Conservation (phyloP, 1,140 invertebrate species). For the Dendrolimus punctatus region DNA sequence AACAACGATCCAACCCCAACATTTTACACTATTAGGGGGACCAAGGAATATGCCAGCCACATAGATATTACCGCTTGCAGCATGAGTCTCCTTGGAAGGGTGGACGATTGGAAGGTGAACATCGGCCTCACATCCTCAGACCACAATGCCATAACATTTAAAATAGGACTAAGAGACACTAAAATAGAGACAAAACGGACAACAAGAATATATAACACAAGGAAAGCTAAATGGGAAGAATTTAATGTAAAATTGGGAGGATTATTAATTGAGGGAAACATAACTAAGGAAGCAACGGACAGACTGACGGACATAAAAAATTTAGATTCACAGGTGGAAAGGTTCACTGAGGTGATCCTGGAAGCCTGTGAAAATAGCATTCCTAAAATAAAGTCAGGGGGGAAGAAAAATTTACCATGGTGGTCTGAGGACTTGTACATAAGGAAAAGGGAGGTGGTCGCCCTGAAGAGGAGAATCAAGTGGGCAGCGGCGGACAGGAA, state of each 20-base stretch:
- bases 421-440: conserved; percentile 10
- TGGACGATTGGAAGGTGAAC: conserved; percentile 8
- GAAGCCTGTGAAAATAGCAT: conserved; percentile 7
- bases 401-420: conserved; percentile 10
- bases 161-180: conserved; percentile 2
- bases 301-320: conserved; percentile 8
- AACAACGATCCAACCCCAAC: conserved; percentile 13
- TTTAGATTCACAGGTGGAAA: conserved; percentile 3
- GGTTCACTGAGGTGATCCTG: conserved; percentile 4
- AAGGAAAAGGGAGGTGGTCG: conserved; percentile 5
- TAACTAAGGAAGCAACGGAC: conserved; percentile 3
- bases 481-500: conserved; percentile 7
- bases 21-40: conserved; percentile 12
- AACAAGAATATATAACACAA: conserved; percentile 18
- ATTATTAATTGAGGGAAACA: conserved; percentile 1
- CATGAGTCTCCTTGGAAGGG: neutral
- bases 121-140: conserved; percentile 8
- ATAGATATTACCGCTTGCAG: conserved; percentile 12
- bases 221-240: conserved; percentile 15
- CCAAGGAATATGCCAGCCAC: conserved; percentile 1
- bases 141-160: conserved; percentile 12
- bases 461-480: neutral
- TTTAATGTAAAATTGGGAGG: conserved; percentile 9
- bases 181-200: conserved; percentile 8
- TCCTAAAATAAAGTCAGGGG: conserved; percentile 5